These are phyloP conservation scores for Melikaiella ostensackeni DNA, from an alignment of 2,888 invertebrate species.

Conservation along the genomic window DNA sequence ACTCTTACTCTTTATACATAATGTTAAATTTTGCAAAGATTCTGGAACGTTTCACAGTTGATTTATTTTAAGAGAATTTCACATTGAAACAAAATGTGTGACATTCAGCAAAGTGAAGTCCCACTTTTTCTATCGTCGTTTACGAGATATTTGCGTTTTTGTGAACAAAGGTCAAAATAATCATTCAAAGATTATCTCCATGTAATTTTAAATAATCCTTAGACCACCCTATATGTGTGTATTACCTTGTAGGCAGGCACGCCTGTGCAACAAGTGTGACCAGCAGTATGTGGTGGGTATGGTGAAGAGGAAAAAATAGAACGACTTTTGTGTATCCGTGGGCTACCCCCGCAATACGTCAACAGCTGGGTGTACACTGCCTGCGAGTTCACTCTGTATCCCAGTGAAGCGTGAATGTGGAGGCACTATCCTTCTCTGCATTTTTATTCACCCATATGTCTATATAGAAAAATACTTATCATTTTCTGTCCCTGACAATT, in stretches of 20 bases:
- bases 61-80: too few relatives aligned
- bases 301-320: conserved; percentile 56
- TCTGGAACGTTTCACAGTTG: too few relatives aligned
- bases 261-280: conserved; percentile 54
- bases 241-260: conserved; percentile 46
- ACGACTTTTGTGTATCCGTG: conserved; percentile 63
- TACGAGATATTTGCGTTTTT: too few relatives aligned
- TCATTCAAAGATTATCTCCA: too few relatives aligned
- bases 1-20: not conserved
- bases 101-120: too few relatives aligned
- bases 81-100: too few relatives aligned
- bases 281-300: conserved; percentile 41
- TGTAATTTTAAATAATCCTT: too few relatives aligned
- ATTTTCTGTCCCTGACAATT: too few relatives aligned
- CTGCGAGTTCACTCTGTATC: not conserved
- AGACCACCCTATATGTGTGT: conserved; percentile 34
- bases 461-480: not conserved
- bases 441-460: not conserved
- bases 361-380: conserved; percentile 19
- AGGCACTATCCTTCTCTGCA: not conserved
- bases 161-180: too few relatives aligned
- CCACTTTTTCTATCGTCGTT: too few relatives aligned
- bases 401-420: not conserved
- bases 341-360: conserved; percentile 57
- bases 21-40: not conserved